These are phyloP conservation scores for Danaus chrysippus DNA, from an alignment of 2,888 invertebrate genomes.

Conservation along the genomic window DNA sequence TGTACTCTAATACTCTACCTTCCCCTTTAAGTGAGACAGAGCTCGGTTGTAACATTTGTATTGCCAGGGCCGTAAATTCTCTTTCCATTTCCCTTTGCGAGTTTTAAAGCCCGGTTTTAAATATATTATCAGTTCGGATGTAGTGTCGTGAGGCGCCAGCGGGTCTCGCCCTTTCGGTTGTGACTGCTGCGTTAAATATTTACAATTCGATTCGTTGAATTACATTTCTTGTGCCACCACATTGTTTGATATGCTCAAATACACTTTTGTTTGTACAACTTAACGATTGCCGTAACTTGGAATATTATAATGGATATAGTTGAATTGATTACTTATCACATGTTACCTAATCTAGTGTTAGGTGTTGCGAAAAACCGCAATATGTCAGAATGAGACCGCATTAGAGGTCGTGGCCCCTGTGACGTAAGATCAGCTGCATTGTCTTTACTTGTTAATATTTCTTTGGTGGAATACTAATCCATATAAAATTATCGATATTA, in stretches of 20 bases:
- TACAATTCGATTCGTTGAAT: conserved; percentile 49
- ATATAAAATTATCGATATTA: too few relatives aligned
- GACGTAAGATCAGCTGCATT: conserved; percentile 39
- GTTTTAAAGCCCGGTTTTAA: conserved; percentile 63
- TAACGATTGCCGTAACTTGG: conserved; percentile 15
- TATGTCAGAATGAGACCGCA: conserved; percentile 36
- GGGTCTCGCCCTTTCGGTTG: conserved; percentile 56
- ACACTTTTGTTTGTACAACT: conserved; percentile 11
- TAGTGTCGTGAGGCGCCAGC: conserved; percentile 68
- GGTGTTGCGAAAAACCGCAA: conserved; percentile 41
- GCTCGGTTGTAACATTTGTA: conserved; percentile 40
- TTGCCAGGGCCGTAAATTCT: conserved; percentile 65
- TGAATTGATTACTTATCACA: too few relatives aligned
- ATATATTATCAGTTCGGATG: conserved; percentile 75
- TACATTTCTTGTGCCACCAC: conserved; percentile 36
- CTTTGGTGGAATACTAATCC: neutral
- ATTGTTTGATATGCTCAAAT: conserved; percentile 36
- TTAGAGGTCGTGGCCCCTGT: conserved; percentile 34
- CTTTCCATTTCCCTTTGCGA: conserved; percentile 55
- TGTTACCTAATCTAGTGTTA: conserved; percentile 43
- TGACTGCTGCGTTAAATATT: conserved; percentile 51
- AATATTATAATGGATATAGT: too few relatives aligned
- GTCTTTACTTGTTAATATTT: conserved; percentile 19
- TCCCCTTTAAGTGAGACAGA: conserved; percentile 26
- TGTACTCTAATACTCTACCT: conserved; percentile 41